Evolutionary conservation across 1,140 invertebrate genomes (phyloP).

Genomic region (Pteromalus puparum): DNA sequence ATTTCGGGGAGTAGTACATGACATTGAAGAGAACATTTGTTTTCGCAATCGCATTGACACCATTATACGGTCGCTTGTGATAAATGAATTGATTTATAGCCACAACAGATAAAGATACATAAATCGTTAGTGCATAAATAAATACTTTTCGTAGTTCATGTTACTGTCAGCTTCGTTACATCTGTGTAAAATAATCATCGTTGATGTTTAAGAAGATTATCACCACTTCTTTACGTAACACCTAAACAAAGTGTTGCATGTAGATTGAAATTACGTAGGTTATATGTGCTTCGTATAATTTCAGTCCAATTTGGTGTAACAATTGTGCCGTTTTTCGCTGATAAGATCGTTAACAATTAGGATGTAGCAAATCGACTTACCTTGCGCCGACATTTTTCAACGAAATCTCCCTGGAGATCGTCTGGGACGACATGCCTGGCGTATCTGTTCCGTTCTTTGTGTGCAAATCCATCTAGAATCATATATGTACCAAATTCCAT

Average conservation of each 20-base stretch:
- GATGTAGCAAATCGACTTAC: neutral
- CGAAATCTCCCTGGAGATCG: neutral
- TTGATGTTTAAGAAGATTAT: neutral
- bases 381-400: slow-evolving; percentile 20
- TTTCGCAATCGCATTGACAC: no score
- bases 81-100: no score
- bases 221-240: neutral
- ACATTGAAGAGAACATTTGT: no score
- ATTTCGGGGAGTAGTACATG: no score
- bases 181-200: no score
- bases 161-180: no score
- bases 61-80: no score
- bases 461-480: slow-evolving; percentile 70
- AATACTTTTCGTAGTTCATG: no score
- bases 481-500: neutral
- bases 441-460: slow-evolving; percentile 58
- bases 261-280: neutral
- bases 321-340: neutral
- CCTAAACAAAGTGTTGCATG: neutral
- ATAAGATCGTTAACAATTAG: neutral
- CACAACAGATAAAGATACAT: no score
- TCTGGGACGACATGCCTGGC: slow-evolving; percentile 55
- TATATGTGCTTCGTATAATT: neutral
- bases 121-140: no score
- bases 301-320: neutral